Evolutionary conservation across 2,797 vertebrate genomes (phyloP).

Genomic region (Trematomus bernacchii): DNA sequence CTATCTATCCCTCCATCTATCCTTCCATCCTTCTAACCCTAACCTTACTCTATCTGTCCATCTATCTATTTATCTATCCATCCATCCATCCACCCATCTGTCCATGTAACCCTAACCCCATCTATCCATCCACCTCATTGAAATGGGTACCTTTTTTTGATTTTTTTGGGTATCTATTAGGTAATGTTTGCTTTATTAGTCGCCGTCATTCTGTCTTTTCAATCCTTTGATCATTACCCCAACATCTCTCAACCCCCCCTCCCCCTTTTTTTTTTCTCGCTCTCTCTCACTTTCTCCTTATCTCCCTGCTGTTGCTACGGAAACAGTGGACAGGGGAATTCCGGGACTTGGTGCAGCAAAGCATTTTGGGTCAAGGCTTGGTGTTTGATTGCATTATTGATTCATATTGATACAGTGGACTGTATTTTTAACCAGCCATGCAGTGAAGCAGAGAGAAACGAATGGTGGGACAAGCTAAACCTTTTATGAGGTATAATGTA

Average conservation of each 20-base stretch:
- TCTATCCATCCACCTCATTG: background rate
- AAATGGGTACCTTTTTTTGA: background rate
- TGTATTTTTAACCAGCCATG: slow-evolving; percentile 6
- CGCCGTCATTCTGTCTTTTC: slow-evolving; percentile 7
- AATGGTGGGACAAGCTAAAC: background rate
- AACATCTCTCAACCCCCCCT: slow-evolving; percentile 3
- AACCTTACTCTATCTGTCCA: too few species aligned
- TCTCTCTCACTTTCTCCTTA: slow-evolving; percentile 26
- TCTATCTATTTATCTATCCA: too few species aligned
- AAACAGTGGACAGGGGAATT: slow-evolving; percentile 79
- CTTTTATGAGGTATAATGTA: background rate
- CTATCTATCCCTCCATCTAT: too few species aligned
- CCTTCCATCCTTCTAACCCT: too few species aligned
- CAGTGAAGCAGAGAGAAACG: background rate
- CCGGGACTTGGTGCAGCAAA: slow-evolving; percentile 70
- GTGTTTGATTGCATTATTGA: slow-evolving; percentile 56
- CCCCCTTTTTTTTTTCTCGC: slow-evolving; percentile 10
- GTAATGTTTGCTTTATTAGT: slow-evolving; percentile 23
- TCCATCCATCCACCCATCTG: too few species aligned
- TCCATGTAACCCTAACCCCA: too few species aligned
- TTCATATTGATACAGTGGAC: slow-evolving; percentile 37
- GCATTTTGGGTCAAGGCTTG: slow-evolving; percentile 61
- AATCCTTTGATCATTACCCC: slow-evolving; percentile 9
- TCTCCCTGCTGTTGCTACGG: slow-evolving; percentile 76
- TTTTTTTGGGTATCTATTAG: background rate